phyloP scores from a whole-genome alignment of 2,797 vertebrate species.

The Pterois miles region DNA sequence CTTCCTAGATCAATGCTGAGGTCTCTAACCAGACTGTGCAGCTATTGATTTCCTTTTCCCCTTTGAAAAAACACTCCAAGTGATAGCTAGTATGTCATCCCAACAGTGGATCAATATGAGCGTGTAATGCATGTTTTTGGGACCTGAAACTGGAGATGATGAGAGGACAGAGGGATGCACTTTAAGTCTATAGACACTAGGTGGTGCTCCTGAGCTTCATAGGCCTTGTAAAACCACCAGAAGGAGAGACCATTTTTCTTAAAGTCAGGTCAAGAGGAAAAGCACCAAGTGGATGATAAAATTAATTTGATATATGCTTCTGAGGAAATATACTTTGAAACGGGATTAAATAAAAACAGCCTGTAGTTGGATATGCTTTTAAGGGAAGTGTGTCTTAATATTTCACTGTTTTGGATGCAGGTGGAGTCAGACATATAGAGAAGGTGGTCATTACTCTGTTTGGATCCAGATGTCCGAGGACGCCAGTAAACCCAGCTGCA shows the following conservation, averaged over 20 bases:
- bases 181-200: conserved; percentile 65
- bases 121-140: conserved; percentile 76
- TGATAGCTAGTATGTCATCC: conserved; percentile 82
- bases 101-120: conserved; percentile 78
- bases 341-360: conserved; percentile 17
- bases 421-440: conserved; percentile 78
- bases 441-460: conserved; percentile 83
- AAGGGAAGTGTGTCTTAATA: conserved; percentile 22
- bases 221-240: not conserved
- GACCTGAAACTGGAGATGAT: conserved; percentile 64
- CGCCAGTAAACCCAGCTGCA: conserved; percentile 58
- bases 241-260: not conserved
- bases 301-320: conserved; percentile 2
- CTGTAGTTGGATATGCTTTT: conserved; percentile 15
- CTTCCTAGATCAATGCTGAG: conserved; percentile 84
- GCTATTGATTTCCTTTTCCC: conserved; percentile 82
- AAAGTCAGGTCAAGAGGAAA: conserved; percentile 14
- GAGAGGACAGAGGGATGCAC: conserved; percentile 16
- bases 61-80: conserved; percentile 79
- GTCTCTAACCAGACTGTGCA: conserved; percentile 84
- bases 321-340: conserved; percentile 12
- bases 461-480: conserved; percentile 64
- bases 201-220: conserved; percentile 71
- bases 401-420: conserved; percentile 69
- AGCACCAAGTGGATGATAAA: conserved; percentile 8